Evolutionary conservation across 1,140 invertebrate genomes (phyloP).

Genomic region (Lordiphosa stackelbergi): DNA sequence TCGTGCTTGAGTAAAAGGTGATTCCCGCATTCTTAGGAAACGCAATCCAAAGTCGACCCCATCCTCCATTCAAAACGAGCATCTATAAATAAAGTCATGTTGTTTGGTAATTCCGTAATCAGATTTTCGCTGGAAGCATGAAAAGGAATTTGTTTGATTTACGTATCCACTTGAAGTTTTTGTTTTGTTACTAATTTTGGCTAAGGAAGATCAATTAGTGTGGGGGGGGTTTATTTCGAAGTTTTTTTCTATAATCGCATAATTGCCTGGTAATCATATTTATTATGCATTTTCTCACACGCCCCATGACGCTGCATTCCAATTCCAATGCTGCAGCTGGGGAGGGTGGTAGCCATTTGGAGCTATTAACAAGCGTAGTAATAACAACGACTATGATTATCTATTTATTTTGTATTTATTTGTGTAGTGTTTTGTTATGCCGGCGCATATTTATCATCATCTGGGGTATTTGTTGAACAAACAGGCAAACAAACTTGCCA

Average conservation of each 20-base stretch:
- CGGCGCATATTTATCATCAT: slow-evolving; percentile 43
- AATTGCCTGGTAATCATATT: slow-evolving; percentile 13
- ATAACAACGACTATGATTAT: slow-evolving; percentile 15
- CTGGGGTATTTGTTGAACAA: slow-evolving; percentile 43
- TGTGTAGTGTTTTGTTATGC: slow-evolving; percentile 33
- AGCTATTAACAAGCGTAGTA: slow-evolving; percentile 8
- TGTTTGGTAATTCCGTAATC: slow-evolving; percentile 28
- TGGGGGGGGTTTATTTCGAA: slow-evolving; percentile 1
- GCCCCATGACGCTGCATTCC: slow-evolving; percentile 9
- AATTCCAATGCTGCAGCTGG: background rate
- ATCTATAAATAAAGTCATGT: slow-evolving; percentile 28
- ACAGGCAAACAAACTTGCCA: slow-evolving; percentile 41
- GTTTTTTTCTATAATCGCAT: slow-evolving; percentile 2
- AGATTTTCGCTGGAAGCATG: slow-evolving; percentile 36
- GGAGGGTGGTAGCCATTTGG: too few species aligned
- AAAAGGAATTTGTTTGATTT: slow-evolving; percentile 31
- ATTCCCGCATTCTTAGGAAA: slow-evolving; percentile 36
- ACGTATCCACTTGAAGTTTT: too few species aligned
- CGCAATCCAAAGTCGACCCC: slow-evolving; percentile 3
- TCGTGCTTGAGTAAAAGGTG: slow-evolving; percentile 13
- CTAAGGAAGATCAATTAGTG: slow-evolving; percentile 6
- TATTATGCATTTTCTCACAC: slow-evolving; percentile 31
- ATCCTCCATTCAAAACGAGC: background rate
- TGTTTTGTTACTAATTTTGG: background rate
- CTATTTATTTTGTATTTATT: slow-evolving; percentile 20